A percentile compares a stretch with the other conserved stretches of the same genome.
These are phyloP conservation scores for Eudiplozoon nipponicum DNA, from an alignment of 2,888 invertebrate species.

Conservation along the genomic window DNA sequence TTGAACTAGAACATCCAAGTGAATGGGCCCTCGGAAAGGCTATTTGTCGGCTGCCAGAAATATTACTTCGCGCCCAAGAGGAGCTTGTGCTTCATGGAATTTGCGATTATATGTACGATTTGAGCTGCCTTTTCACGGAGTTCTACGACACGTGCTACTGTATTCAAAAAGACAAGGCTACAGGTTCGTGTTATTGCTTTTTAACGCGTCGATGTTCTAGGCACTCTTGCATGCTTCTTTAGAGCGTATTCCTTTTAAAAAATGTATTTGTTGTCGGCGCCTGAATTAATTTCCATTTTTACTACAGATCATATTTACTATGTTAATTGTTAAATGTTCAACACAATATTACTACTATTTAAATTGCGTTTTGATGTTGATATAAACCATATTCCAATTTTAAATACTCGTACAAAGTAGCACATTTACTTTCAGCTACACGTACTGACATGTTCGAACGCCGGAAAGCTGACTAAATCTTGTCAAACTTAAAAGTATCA, in stretches of 20 bases:
- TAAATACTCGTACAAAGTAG: no score
- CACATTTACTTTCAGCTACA: no score
- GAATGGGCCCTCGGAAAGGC: slow-evolving; percentile 70
- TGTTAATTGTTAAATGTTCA: no score
- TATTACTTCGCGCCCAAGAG: slow-evolving; percentile 44
- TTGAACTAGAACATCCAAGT: slow-evolving; percentile 51
- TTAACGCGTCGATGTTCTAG: background rate
- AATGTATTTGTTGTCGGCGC: background rate
- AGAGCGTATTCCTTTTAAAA: background rate
- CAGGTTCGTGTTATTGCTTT: slow-evolving; percentile 22
- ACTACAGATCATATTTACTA: no score
- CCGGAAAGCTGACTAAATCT: no score
- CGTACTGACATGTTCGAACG: no score
- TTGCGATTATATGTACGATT: slow-evolving; percentile 75
- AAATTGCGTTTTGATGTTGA: no score
- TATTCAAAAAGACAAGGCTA: slow-evolving; percentile 49
- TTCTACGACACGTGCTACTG: slow-evolving; percentile 93
- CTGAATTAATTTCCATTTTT: background rate
- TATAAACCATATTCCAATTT: no score
- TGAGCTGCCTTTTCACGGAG: slow-evolving; percentile 63
- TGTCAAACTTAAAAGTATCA: no score
- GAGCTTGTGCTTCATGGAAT: slow-evolving; percentile 52
- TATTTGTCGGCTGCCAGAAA: slow-evolving; percentile 32
- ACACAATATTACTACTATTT: no score
- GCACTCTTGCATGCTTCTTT: no score